These are phyloP conservation scores for Eptesicus fuscus DNA, from an alignment of 2,113 vertebrate species.

Conservation along the genomic window DNA sequence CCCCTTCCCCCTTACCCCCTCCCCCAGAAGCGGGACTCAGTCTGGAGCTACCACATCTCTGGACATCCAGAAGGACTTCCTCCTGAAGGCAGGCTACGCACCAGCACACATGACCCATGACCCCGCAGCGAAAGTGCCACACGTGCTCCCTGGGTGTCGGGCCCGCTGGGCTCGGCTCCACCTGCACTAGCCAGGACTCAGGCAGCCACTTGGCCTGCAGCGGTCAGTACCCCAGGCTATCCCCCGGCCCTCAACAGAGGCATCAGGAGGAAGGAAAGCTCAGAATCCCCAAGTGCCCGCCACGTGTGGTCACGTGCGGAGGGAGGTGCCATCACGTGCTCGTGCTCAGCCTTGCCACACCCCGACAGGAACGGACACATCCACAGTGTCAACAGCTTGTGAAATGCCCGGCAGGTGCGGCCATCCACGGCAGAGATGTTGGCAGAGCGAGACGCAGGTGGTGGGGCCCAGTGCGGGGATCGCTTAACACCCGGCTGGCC, in stretches of 20 bases:
- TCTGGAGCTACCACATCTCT: neutral
- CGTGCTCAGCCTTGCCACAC: neutral
- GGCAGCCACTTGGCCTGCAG: neutral
- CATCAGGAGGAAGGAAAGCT: neutral
- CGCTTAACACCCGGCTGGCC: neutral
- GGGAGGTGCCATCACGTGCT: neutral
- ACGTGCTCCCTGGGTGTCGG: neutral
- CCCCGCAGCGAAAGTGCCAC: accelerated
- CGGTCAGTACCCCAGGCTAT: accelerated
- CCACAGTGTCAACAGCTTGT: neutral
- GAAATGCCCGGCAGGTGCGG: neutral
- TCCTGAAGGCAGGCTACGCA: neutral
- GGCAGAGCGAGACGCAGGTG: neutral
- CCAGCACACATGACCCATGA: accelerated
- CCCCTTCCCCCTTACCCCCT: accelerated
- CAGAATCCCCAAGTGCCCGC: neutral
- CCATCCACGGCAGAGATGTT: neutral
- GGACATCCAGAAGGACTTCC: neutral
- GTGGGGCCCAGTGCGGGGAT: neutral
- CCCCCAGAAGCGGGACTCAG: neutral
- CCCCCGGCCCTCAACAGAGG: neutral
- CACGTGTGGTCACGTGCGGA: accelerated
- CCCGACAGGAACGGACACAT: neutral
- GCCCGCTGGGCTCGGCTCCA: accelerated
- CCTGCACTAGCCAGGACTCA: neutral